Evolutionary conservation across 2,113 vertebrate species (phyloP).

Genomic region (Eonycteris spelaea): DNA sequence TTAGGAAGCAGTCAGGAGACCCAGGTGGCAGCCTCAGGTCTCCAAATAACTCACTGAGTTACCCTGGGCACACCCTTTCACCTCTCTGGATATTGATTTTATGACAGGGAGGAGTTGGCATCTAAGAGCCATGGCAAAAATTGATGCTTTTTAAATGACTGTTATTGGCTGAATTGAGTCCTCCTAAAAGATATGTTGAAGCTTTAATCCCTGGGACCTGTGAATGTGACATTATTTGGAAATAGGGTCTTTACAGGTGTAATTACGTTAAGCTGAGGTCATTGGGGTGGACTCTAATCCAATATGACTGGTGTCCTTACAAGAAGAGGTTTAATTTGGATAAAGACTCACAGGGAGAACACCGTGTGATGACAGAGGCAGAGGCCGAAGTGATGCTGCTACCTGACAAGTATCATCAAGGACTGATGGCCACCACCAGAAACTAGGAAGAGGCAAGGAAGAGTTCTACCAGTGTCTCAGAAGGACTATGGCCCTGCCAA

Average conservation of each 20-base stretch:
- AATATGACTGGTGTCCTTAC: not conserved
- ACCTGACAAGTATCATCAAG: not conserved
- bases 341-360: not conserved
- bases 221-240: not conserved
- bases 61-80: not conserved
- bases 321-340: not conserved
- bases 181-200: not conserved
- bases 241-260: not conserved
- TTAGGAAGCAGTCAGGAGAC: not conserved
- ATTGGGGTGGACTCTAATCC: not conserved
- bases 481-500: not conserved
- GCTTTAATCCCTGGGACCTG: not conserved
- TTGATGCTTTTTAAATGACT: not conserved
- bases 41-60: not conserved
- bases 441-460: not conserved
- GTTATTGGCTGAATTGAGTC: not conserved
- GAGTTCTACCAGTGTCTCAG: not conserved
- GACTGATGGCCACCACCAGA: rapidly evolving
- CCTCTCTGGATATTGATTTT: not conserved
- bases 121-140: not conserved
- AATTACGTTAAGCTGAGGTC: not conserved
- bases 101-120: not conserved
- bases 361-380: not conserved
- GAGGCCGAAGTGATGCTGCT: not conserved
- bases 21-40: not conserved